phyloP scores from a whole-genome alignment of 2,888 invertebrate genomes.

The Drosophila tanythrix region DNA sequence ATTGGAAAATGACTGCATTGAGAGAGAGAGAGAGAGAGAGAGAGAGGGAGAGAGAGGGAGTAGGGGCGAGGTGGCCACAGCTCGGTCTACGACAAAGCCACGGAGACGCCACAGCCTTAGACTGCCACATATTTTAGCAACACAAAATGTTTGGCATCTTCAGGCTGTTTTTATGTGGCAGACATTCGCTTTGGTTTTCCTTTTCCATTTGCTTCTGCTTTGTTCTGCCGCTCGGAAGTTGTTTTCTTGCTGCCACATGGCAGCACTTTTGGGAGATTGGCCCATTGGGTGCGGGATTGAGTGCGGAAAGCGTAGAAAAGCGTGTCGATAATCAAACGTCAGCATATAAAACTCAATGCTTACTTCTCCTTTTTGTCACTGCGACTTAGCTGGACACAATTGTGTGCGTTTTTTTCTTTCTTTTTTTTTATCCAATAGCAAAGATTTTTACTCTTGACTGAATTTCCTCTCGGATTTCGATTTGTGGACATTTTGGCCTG shows the following conservation, averaged over 20 bases:
- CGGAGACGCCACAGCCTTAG: conserved; percentile 1
- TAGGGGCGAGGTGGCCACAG: conserved; percentile 12
- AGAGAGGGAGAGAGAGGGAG: too few relatives aligned
- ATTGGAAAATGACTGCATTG: conserved; percentile 76
- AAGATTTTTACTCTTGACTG: conserved; percentile 37
- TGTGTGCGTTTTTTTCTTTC: conserved; percentile 2
- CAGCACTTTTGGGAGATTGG: conserved; percentile 34
- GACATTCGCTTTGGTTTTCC: conserved; percentile 40
- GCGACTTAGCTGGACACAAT: conserved; percentile 40
- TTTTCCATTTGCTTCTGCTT: conserved; percentile 8
- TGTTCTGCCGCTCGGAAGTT: conserved; percentile 33
- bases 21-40: conserved; percentile 21
- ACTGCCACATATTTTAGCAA: conserved; percentile 49
- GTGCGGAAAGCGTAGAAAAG: conserved; percentile 48
- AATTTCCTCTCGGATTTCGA: conserved; percentile 28
- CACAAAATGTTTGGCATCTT: conserved; percentile 77
- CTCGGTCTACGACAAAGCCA: conserved; percentile 20
- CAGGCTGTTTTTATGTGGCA: conserved; percentile 56
- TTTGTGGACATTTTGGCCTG: conserved; percentile 32
- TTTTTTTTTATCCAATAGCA: conserved; percentile 8
- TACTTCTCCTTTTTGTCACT: conserved; percentile 48
- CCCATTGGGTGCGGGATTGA: conserved; percentile 17
- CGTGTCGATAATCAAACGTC: conserved; percentile 80
- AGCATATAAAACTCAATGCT: conserved; percentile 73
- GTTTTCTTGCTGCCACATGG: conserved; percentile 39